Percentiles rank a stretch among this genome's conserved stretches.
Evolutionary conservation across 1,140 invertebrate genomes (phyloP).

Genomic region (Dufourea novaeangliae): DNA sequence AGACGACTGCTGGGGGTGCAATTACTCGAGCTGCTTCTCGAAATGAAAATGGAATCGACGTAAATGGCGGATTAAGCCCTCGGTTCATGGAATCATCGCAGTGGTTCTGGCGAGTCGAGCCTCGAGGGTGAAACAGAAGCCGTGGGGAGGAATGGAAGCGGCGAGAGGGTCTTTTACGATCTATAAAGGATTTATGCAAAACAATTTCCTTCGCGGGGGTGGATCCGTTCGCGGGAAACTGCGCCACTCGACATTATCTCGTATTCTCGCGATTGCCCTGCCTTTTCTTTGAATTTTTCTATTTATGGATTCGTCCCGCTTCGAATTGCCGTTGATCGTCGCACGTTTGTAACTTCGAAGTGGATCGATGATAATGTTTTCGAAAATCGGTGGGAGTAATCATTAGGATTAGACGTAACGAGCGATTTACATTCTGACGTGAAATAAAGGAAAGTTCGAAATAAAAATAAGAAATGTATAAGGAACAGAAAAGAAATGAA

Average conservation of each 20-base stretch:
- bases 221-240: conserved; percentile 53
- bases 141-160: neutral
- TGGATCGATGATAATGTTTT: neutral
- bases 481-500: neutral
- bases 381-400: too few relatives aligned
- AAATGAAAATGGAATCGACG: conserved; percentile 40
- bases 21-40: neutral
- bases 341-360: neutral
- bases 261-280: neutral
- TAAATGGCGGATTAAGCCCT: conserved; percentile 37
- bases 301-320: neutral
- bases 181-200: conserved; percentile 76
- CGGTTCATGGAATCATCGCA: neutral
- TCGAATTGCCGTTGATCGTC: neutral
- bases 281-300: neutral
- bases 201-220: conserved; percentile 68
- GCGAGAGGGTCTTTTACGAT: conserved; percentile 68
- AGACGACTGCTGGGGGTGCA: neutral
- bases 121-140: neutral
- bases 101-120: neutral
- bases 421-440: too few relatives aligned
- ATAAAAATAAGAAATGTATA: neutral
- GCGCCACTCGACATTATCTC: conserved; percentile 19
- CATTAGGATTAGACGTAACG: too few relatives aligned
- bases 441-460: too few relatives aligned